A percentile compares a stretch with the other conserved stretches of the same genome.
Conservation (phyloP, 2,113 vertebrate species). For the Rhynchopsitta pachyrhyncha region DNA sequence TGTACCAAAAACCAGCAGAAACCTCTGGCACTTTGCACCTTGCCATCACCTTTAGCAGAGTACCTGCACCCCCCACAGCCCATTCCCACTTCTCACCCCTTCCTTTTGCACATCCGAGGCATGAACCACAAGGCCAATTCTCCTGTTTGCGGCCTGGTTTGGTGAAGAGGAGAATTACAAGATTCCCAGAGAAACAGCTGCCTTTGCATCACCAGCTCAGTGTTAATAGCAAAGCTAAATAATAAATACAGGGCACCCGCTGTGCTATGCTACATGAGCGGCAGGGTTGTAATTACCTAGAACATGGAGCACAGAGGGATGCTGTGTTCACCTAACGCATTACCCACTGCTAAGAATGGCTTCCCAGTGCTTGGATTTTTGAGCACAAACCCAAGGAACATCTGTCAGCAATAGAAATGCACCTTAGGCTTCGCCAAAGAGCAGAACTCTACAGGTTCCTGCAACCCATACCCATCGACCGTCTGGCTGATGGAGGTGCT, state of each 20-base stretch:
- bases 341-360: not conserved
- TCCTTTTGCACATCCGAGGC: not conserved
- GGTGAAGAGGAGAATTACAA: not conserved
- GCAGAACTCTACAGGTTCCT: not conserved
- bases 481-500: not conserved
- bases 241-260: constrained; percentile 56
- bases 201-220: constrained; percentile 29
- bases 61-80: not conserved
- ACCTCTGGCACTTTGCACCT: no score
- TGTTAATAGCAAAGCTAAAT: constrained; percentile 44
- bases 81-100: not conserved
- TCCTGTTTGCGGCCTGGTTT: not conserved
- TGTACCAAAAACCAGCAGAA: not conserved
- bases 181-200: not conserved
- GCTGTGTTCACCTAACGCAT: constrained; percentile 37
- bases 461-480: accelerated
- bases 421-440: not conserved
- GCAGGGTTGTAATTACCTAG: constrained; percentile 66
- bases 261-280: constrained; percentile 16
- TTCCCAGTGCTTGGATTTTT: not conserved
- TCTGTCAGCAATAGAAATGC: not conserved
- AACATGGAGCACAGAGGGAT: constrained; percentile 71
- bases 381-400: constrained; percentile 4
- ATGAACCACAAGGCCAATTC: not conserved
- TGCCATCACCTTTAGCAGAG: not conserved